Percentiles rank a stretch among this genome's conserved stretches.
These are phyloP conservation scores for Machimus rusticus DNA, from an alignment of 2,888 invertebrate species.

Conservation along the genomic window DNA sequence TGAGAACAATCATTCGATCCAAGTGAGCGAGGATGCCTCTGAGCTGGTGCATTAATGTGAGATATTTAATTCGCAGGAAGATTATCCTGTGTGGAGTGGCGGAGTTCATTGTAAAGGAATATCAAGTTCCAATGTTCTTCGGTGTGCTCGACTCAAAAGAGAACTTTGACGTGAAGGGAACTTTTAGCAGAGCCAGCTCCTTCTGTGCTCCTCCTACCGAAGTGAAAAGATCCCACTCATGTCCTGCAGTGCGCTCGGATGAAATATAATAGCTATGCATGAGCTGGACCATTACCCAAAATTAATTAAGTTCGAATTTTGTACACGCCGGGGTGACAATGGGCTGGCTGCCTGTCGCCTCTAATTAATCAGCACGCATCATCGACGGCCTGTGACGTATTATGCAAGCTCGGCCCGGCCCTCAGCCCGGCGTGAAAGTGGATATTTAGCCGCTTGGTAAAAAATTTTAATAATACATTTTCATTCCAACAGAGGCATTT, in stretches of 20 bases:
- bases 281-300: constrained; percentile 37
- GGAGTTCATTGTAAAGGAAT: constrained; percentile 10
- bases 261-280: constrained; percentile 27
- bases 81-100: not conserved
- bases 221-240: not conserved
- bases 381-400: not conserved
- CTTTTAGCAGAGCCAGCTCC: not conserved
- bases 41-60: not conserved
- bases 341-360: not conserved
- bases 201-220: not conserved
- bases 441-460: not conserved
- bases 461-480: not conserved
- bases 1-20: not conserved
- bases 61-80: constrained; percentile 5
- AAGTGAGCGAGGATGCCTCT: not conserved
- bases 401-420: not conserved
- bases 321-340: constrained; percentile 8
- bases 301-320: constrained; percentile 38
- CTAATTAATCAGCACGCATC: constrained; percentile 20
- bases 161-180: constrained; percentile 20
- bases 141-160: constrained; percentile 9
- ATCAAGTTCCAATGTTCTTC: constrained; percentile 24
- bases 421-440: not conserved
- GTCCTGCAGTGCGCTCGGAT: not conserved
- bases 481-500: not conserved